Evolutionary conservation across 2,113 vertebrate species (phyloP), one percentile per base, ranked within the genome.

Genomic region (Uropsilus gracilis): DNA sequence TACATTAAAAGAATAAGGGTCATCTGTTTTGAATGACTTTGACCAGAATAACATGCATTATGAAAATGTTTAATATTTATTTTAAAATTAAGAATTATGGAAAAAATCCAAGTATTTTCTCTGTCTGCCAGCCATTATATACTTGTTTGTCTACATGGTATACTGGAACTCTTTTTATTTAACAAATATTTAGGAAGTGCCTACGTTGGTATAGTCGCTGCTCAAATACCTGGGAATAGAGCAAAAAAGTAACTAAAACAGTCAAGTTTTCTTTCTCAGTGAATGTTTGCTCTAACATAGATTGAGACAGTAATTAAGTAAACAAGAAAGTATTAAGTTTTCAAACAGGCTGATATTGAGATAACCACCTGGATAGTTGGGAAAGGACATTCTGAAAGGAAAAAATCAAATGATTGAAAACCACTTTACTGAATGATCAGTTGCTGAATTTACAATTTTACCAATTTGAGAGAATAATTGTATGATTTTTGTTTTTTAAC

Each of bases 71-170:
- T 75, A 80, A 64, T 10, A 92, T 89, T 91, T 93, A 78, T 63
- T 92, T 96, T 44, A 93, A 91, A 94, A 92, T 66, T 92, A 86
- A 86, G 46, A 91, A 46, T 69, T 95, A 39, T 6, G 42, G 48
- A 89, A 93, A 93, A 87, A 92, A 42, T 80, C 6, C 13, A 88
- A 72, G 34, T 26, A 13, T 57, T 93, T 94, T 91, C 48, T 34
- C 78, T 85, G 48, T 91, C 20, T 72, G 13, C 42, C 94, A 16
- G 73, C 24, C 30, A n/a, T 72, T 77, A 50, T 5, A 18, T 24
- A 12, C 81, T 75, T 61, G 11, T 77, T 69, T 61, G 37, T 72
- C 20, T 50, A 26, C 42, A 20, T 89, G 46, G 17, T 55, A 76
- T 48, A 64, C 37, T 82, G 68, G 53, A 76, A 34, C 53, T 86